Evolutionary conservation across 2,113 vertebrate species (phyloP).

Genomic region (Steatornis caripensis): DNA sequence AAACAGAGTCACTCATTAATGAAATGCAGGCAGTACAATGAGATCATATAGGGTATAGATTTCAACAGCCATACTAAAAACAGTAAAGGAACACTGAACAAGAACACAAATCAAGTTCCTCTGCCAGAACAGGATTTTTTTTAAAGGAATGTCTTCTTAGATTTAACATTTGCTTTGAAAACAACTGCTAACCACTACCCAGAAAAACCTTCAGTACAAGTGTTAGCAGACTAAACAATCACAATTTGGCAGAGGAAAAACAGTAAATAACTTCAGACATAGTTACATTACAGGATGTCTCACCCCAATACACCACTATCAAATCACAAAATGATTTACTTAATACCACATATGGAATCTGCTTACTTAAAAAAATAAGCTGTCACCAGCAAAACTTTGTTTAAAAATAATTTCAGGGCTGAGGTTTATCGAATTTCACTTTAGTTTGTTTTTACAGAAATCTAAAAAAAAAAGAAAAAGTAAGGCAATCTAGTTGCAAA

Average conservation of each 20-base stretch:
- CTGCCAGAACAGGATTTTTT: constrained; percentile 81
- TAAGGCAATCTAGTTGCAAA: background rate
- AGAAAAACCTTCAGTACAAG: constrained; percentile 83
- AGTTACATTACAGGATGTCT: constrained; percentile 78
- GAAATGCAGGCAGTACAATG: constrained; percentile 93
- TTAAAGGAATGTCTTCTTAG: constrained; percentile 77
- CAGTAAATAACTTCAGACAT: constrained; percentile 85
- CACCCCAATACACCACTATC: constrained; percentile 82
- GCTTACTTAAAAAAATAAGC: constrained; percentile 82
- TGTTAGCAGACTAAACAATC: constrained; percentile 95
- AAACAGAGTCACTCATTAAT: constrained; percentile 95
- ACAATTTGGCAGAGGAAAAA: constrained; percentile 79
- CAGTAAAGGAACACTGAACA: constrained; percentile 86
- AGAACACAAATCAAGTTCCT: constrained; percentile 89
- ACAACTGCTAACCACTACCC: constrained; percentile 85
- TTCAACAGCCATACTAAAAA: constrained; percentile 91
- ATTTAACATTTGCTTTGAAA: constrained; percentile 88
- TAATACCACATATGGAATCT: constrained; percentile 78
- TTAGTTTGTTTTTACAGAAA: constrained; percentile 63
- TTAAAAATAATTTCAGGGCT: constrained; percentile 67
- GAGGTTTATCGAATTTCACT: constrained; percentile 42
- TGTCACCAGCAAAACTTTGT: constrained; percentile 62
- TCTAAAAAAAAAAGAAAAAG: constrained; percentile 7
- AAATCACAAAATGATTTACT: constrained; percentile 74
- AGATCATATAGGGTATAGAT: constrained; percentile 95